Conservation (phyloP, 1,140 invertebrate species). For the Wiebesia pumilae region DNA sequence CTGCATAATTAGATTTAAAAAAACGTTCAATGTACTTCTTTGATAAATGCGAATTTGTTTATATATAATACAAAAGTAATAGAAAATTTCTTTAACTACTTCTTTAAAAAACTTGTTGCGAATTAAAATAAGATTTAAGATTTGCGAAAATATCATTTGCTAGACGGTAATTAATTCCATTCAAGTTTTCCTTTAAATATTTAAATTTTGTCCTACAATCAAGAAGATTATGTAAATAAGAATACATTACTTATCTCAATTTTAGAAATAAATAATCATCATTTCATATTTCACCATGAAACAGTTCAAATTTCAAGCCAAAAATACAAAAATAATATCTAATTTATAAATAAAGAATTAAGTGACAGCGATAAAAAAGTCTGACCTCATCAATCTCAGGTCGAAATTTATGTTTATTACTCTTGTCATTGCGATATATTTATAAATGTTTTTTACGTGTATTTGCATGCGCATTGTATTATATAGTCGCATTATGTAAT, state of each 20-base stretch:
- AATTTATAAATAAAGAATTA: constrained; percentile 2
- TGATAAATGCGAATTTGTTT: no score
- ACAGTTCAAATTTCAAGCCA: constrained; percentile 11
- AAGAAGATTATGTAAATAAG: not conserved
- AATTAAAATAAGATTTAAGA: not conserved
- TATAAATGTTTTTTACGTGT: not conserved
- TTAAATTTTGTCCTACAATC: not conserved
- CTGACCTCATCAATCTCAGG: not conserved
- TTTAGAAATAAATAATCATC: not conserved
- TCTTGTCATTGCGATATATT: not conserved
- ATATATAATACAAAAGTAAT: not conserved
- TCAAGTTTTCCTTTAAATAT: not conserved
- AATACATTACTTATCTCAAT: not conserved
- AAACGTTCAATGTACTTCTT: no score
- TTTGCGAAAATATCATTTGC: not conserved
- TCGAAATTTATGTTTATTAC: not conserved
- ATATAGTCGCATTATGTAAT: constrained; percentile 56
- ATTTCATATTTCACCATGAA: not conserved
- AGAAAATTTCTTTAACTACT: not conserved
- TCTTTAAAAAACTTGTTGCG: not conserved
- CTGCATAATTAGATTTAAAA: no score
- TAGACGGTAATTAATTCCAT: not conserved
- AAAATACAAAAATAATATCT: not conserved
- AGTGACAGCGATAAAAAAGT: not conserved
- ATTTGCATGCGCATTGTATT: constrained; percentile 40